Conservation (phyloP, 2,888 invertebrate species). For the Epinotia brunnichana region DNA sequence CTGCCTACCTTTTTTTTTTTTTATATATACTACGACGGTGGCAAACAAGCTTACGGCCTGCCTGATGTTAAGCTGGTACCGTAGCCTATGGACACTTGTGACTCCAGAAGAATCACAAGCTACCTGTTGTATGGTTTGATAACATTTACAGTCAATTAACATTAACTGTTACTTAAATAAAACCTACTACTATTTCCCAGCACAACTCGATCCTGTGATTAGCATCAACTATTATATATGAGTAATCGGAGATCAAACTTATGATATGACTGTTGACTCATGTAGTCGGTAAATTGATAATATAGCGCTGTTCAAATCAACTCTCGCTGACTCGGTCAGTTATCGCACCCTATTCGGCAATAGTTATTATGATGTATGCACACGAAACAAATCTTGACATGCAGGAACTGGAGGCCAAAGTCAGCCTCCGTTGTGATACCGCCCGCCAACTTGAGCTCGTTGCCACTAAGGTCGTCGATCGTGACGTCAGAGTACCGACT, state of each 20-base stretch:
- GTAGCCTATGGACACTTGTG: too few relatives aligned
- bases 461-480: conserved; percentile 95
- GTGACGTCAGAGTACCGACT: conserved; percentile 87
- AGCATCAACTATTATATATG: background rate
- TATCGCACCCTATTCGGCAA: too few relatives aligned
- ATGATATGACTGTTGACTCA: background rate
- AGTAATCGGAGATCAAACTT: background rate
- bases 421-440: conserved; percentile 97
- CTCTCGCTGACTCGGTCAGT: too few relatives aligned
- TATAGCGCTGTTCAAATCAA: too few relatives aligned
- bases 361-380: too few relatives aligned
- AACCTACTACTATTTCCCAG: background rate
- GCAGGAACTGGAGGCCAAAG: conserved; percentile 94
- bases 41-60: too few relatives aligned
- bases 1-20: too few relatives aligned
- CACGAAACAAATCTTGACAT: conserved; percentile 85
- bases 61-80: too few relatives aligned
- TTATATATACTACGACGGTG: too few relatives aligned
- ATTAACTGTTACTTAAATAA: too few relatives aligned
- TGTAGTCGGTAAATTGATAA: background rate
- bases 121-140: too few relatives aligned
- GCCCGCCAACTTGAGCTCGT: conserved; percentile 93
- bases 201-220: background rate
- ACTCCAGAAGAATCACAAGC: too few relatives aligned
- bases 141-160: background rate